Base-by-base conservation (phyloP, 2,888 invertebrate species). In the Leptinotarsa peninsularis region DNA sequence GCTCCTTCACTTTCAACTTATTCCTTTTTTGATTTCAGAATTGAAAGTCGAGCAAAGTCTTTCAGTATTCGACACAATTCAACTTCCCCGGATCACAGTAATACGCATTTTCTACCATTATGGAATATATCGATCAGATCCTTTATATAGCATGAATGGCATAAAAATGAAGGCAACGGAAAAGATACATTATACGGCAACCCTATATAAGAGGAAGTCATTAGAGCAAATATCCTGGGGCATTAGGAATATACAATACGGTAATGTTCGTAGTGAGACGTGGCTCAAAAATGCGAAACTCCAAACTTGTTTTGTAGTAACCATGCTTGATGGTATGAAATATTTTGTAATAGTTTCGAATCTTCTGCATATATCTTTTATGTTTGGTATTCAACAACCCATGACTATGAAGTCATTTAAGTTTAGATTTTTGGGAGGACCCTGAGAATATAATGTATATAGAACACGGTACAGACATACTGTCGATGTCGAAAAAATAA, bases 171-270 rank as follows among this genome's bases (percentile, higher is more conserved):
- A 81, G 81, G 76, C 79, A 80, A 76, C 78, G 82, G 82, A 83
- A 83, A 81, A 81, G 83, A 83, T 78, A 77, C 83, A 83, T 85
- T 85, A 84, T 85, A 81, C 81, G 81, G 81, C 81, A 73, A 81
- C 84, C 83, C 82, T 80, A 75, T 73, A 78, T 80, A 81, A 81
- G 49, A 85, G 85, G 86, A 86, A 84, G 85, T 87, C 87, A 87
- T 87, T 87, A 87, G 85, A 81, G 82, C 82, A 83, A 84, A 84
- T 84, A 84, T 84, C 85, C 84, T 81, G 75, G 63, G 81, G 84
- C 83, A 74, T 79, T 80, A 79, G 78, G 50, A 74, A 77, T 77
- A 74, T 74, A 78, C 76, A 78, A 63, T 63, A 15, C 63, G n/a
- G 5, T 63, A 33, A 43, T 33, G 63, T 63, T 43, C 3, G 63